Base-by-base conservation (phyloP, 2,797 vertebrate genomes). In the Xyrichtys novacula region DNA sequence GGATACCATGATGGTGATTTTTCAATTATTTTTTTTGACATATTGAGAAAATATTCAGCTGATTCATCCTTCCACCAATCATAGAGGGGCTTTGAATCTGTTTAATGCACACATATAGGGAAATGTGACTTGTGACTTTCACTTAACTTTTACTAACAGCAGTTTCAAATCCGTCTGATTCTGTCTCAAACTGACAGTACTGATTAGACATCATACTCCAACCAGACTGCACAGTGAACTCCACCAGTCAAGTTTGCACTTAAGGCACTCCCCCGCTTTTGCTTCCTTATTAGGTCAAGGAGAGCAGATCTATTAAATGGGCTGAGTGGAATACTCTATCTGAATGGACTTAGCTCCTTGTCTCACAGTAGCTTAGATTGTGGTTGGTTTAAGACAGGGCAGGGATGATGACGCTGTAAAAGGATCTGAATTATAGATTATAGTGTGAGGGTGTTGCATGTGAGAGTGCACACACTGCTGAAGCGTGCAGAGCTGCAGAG, bases 361-460 rank as follows among this genome's bases (percentile, higher is more conserved):
- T 76, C 64, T 69, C 32, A 65, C 86, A 78, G 58, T 80, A 77
- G 84, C 77, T 84, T 77, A 86, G 81, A 65, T 74, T 64, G 76
- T 65, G 17, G 77, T 50, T 84, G 84, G 86, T 83, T 90, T 86
- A 90, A 87, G 74, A 59, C 53, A 50, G 66, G 70, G 61, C 58
- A 53, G 77, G 75, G 78, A 82, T 78, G 79, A 85, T 87, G 91
- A 90, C 75, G 74, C 72, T 16, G 57, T 71, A 26, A 25, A 65
- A 76, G 80, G 76, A 86, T 86, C 79, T 89, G 76, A 89, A 91
- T 90, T 87, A 88, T 89, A 91, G 77, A 90, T 87, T 81, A 80
- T 59, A 15, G 78, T 76, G 78, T 85, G 86, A 74, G 74, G 60
- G 38, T 75, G 31, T 42, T 54, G 77, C 78, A 68, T 80, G 72